Evolutionary conservation across 1,140 invertebrate genomes (phyloP).

Genomic region (Coenobita brevimanus): DNA sequence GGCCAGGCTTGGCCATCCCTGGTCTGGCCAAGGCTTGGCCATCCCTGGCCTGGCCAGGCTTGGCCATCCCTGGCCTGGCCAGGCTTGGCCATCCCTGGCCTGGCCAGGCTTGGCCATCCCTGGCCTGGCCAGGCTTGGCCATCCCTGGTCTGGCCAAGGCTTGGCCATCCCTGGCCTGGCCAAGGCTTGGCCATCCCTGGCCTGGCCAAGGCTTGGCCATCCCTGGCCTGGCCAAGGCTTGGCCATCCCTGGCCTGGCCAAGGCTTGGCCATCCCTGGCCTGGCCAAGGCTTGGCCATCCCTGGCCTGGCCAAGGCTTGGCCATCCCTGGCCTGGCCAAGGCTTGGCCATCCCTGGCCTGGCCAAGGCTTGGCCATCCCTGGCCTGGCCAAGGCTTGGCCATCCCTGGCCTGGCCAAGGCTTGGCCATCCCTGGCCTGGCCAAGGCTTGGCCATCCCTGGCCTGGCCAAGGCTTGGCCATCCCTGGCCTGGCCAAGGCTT

Average conservation of each 20-base stretch:
- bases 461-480: neutral
- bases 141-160: neutral
- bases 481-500: neutral
- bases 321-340: neutral
- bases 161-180: neutral
- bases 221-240: neutral
- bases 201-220: neutral
- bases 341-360: too few relatives aligned
- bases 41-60: neutral
- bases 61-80: neutral
- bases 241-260: neutral
- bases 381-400: too few relatives aligned
- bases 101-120: neutral
- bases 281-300: too few relatives aligned
- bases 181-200: too few relatives aligned
- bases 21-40: too few relatives aligned
- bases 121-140: neutral
- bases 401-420: neutral
- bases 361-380: neutral
- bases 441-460: too few relatives aligned
- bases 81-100: neutral
- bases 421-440: neutral
- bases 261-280: neutral
- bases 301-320: neutral
- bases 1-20: neutral